Conservation (phyloP, 2,113 vertebrate genomes). For the Varanus komodoensis region DNA sequence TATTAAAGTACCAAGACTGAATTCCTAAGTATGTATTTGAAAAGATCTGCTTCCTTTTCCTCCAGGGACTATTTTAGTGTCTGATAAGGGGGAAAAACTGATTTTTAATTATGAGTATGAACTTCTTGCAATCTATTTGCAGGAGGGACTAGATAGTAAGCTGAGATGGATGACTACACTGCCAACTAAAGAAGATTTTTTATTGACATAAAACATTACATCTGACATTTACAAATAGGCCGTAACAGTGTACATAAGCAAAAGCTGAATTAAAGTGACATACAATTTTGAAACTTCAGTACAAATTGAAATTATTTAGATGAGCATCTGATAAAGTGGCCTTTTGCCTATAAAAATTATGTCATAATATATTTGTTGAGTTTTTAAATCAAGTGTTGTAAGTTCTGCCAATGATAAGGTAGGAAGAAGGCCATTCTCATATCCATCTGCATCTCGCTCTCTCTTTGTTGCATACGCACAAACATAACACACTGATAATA, state of each 20-base stretch:
- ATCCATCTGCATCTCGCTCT: too few relatives aligned
- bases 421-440: background rate
- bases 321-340: background rate
- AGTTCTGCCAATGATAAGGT: background rate
- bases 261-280: background rate
- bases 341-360: background rate
- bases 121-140: background rate
- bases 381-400: background rate
- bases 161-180: background rate
- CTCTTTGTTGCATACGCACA: too few relatives aligned
- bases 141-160: background rate
- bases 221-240: constrained; percentile 14
- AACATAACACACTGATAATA: too few relatives aligned
- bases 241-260: constrained; percentile 4
- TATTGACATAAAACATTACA: background rate
- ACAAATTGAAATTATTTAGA: background rate
- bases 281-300: too few relatives aligned
- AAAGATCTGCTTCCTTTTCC: background rate
- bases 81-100: background rate
- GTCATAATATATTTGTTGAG: background rate
- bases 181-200: background rate
- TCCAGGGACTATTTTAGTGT: background rate
- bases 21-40: constrained; percentile 1
- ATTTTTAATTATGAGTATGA: background rate
- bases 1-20: background rate